Percentiles rank a stretch among this genome's conserved stretches.
phyloP scores from a whole-genome alignment of 2,888 invertebrate genomes.

The Xestia rhomboidea region DNA sequence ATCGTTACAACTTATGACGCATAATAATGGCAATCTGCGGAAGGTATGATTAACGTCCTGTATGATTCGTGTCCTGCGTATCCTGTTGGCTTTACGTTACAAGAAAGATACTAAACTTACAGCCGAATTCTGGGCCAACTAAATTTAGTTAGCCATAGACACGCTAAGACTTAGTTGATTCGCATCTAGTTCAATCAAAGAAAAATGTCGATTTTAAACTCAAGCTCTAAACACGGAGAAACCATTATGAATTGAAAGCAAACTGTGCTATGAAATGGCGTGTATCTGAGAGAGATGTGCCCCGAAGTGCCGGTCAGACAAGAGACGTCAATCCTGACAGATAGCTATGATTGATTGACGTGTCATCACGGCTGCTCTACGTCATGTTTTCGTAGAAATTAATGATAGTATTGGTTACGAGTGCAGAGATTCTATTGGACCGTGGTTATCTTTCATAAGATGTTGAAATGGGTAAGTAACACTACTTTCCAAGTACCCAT shows the following conservation, averaged over 20 bases:
- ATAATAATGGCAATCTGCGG: neutral
- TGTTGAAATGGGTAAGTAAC: no score
- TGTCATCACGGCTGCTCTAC: conserved; percentile 10
- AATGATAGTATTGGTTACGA: conserved; percentile 3
- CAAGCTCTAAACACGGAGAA: no score
- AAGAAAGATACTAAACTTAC: neutral
- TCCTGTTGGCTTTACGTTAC: neutral
- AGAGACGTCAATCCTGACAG: conserved; percentile 31
- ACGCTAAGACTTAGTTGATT: no score
- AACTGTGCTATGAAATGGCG: neutral
- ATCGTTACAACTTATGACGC: neutral
- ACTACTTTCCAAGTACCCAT: no score
- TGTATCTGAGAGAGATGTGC: conserved; percentile 19
- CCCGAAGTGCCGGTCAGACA: conserved; percentile 21
- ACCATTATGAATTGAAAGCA: neutral
- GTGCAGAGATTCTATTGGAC: neutral
- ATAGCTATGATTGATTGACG: conserved; percentile 48
- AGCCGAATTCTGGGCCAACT: neutral
- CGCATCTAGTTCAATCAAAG: neutral
- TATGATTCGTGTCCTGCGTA: neutral
- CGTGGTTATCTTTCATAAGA: no score
- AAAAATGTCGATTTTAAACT: neutral
- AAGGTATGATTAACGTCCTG: neutral
- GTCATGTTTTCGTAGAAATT: conserved; percentile 13
- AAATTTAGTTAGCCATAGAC: neutral